phyloP scores from a whole-genome alignment of 53 echinoderm and acorn worm genomes.

The Luidia sarsii region DNA sequence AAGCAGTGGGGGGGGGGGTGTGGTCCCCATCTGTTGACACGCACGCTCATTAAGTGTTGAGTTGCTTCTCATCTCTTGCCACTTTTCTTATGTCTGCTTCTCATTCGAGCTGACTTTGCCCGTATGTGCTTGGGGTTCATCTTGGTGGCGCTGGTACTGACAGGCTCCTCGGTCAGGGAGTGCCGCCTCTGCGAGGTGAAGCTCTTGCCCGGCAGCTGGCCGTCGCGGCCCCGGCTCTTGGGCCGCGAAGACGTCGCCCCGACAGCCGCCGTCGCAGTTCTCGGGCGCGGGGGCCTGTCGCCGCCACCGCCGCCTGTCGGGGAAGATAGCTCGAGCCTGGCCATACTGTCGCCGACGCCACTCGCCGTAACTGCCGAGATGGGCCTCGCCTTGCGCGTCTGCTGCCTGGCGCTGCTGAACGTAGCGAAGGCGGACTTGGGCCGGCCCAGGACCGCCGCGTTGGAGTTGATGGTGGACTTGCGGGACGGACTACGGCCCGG shows the following conservation, averaged over 20 bases:
- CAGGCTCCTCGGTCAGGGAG: constrained; percentile 80
- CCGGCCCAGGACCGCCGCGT: constrained; percentile 78
- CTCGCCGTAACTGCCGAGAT: constrained; percentile 65
- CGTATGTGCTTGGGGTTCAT: constrained; percentile 71
- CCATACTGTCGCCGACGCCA: constrained; percentile 63
- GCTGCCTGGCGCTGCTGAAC: constrained; percentile 77
- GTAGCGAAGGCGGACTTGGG: constrained; percentile 93
- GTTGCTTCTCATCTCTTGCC: constrained; percentile 45
- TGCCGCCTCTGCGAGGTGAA: constrained; percentile 83
- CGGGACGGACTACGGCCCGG: not conserved
- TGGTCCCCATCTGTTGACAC: no score
- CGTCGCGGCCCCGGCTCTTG: constrained; percentile 71
- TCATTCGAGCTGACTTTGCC: constrained; percentile 62
- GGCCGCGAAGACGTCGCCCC: not conserved
- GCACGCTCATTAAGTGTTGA: no score
- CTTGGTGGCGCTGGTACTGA: constrained; percentile 77
- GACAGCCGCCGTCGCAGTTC: constrained; percentile 49
- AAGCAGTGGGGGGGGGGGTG: no score
- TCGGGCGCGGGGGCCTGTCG: constrained; percentile 20
- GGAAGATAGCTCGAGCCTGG: constrained; percentile 60
- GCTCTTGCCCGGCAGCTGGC: constrained; percentile 82
- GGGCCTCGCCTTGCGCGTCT: constrained; percentile 49
- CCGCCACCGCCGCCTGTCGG: constrained; percentile 19
- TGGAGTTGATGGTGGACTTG: constrained; percentile 76
- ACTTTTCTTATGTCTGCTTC: constrained; percentile 61